A percentile compares a stretch with the other conserved stretches of the same genome.
Conservation (phyloP, 2,797 vertebrate genomes). For the Syndactyla subalaris region DNA sequence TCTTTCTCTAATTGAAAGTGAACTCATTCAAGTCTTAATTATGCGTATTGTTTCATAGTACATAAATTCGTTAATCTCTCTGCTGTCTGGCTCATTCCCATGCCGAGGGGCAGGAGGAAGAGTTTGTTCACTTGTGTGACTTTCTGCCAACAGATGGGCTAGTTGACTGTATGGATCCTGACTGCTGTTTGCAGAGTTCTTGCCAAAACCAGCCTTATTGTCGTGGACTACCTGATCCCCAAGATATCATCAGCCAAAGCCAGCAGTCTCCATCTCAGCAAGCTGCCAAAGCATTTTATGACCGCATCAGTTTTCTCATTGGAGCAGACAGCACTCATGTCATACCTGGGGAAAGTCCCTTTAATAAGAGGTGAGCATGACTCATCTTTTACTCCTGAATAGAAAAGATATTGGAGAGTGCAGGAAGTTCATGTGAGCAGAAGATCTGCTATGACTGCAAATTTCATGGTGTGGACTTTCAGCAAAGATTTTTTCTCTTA, state of each 20-base stretch:
- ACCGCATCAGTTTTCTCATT: slow-evolving; percentile 92
- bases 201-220: slow-evolving; percentile 96
- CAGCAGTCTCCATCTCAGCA: slow-evolving; percentile 85
- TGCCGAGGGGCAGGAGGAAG: background rate
- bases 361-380: slow-evolving; percentile 92
- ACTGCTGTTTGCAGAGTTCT: slow-evolving; percentile 94
- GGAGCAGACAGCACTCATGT: slow-evolving; percentile 91
- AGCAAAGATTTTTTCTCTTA: background rate
- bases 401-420: background rate
- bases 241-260: slow-evolving; percentile 84
- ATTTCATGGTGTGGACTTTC: background rate
- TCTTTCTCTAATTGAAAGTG: background rate
- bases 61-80: background rate
- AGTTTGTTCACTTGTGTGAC: slow-evolving; percentile 48
- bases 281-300: slow-evolving; percentile 90
- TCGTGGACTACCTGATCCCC: slow-evolving; percentile 92
- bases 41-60: background rate
- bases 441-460: background rate
- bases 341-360: slow-evolving; percentile 90
- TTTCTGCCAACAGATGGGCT: slow-evolving; percentile 90
- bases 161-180: slow-evolving; percentile 96
- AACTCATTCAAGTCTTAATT: slow-evolving; percentile 37
- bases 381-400: background rate
- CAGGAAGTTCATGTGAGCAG: background rate
- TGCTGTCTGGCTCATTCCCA: background rate